Evolutionary conservation across 2,113 vertebrate genomes (phyloP), one percentile per base, ranked within the genome.

Genomic region (Agelaius phoeniceus): DNA sequence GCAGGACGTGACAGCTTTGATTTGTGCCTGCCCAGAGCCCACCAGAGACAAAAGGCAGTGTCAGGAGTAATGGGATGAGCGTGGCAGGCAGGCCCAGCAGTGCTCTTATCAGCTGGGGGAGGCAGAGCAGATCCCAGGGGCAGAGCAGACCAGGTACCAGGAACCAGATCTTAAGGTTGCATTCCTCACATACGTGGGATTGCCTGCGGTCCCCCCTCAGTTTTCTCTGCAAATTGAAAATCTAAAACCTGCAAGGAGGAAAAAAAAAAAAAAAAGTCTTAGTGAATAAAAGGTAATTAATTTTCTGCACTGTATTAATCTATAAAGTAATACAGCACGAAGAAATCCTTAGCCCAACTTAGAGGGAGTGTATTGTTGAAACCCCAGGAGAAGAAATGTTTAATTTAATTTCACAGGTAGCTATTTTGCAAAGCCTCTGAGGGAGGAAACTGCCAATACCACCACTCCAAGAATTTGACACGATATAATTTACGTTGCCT

Each of bases 161-260:
- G 97, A 98, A 93, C 96, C 69, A 58, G 46, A 74, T 91, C 93
- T 85, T 72, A 89, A 92, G 95, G 96, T 94, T 96, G 85, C 97
- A 98, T 98, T 98, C 98, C 93, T 98, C 14, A 86, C 98, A 97
- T 98, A 97, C 67, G 2, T 97, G 77, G 90, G 80, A 98, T 98
- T 97, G 94, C 97, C 89, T 82, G 59, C 1, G 1, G 76, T 88
- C 44, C 39, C 93, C 92, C 44, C 49, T 33, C 93, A 79, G 85
- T 89, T 92, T 80, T 54, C 33, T 78, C 92, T 91, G 74, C 93
- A 73, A 97, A 94, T 57, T 55, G 78, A 76, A 85, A 69, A 81
- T 44, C 61, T 41, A 20, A 84, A 86, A 69, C 71, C 81, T 92
- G 28, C n/a, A 68, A 88, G 33, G 7, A 17, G 2, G 20, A 62